These are phyloP conservation scores for Brachymystax lenok DNA, from an alignment of 2,797 vertebrate species.

Conservation along the genomic window DNA sequence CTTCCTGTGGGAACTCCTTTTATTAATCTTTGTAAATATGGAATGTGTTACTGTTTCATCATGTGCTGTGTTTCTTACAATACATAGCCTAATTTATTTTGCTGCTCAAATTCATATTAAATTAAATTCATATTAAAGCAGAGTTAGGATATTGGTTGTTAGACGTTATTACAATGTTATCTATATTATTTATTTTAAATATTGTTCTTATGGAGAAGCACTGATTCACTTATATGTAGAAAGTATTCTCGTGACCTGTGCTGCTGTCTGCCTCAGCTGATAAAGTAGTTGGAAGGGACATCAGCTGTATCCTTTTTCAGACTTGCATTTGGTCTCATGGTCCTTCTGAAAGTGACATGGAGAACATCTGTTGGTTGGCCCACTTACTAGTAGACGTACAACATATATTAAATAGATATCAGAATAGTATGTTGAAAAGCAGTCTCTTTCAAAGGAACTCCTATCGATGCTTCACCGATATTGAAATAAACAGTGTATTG, in stretches of 20 bases:
- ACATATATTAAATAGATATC: not conserved
- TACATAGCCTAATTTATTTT: not conserved
- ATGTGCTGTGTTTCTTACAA: constrained; percentile 49
- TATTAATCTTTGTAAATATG: constrained; percentile 64
- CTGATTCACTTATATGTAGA: not conserved
- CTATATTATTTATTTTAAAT: too few species aligned
- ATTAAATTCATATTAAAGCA: not conserved
- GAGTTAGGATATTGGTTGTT: too few species aligned
- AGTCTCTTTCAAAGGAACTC: not conserved
- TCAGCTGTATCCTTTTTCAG: not conserved
- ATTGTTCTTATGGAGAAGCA: not conserved
- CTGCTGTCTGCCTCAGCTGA: too few species aligned
- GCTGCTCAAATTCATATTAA: not conserved
- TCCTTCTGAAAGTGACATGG: too few species aligned
- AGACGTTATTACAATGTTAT: too few species aligned
- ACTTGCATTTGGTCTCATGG: not conserved
- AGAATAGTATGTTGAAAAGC: not conserved
- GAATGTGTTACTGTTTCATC: constrained; percentile 62
- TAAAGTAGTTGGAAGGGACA: not conserved
- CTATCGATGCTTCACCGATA: not conserved
- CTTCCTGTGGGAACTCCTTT: constrained; percentile 55
- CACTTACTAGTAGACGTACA: too few species aligned
- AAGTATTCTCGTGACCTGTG: too few species aligned
- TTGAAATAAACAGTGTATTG: not conserved
- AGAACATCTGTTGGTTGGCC: too few species aligned